Conservation (phyloP, 2,888 invertebrate species). For the Marronus borbonicus region DNA sequence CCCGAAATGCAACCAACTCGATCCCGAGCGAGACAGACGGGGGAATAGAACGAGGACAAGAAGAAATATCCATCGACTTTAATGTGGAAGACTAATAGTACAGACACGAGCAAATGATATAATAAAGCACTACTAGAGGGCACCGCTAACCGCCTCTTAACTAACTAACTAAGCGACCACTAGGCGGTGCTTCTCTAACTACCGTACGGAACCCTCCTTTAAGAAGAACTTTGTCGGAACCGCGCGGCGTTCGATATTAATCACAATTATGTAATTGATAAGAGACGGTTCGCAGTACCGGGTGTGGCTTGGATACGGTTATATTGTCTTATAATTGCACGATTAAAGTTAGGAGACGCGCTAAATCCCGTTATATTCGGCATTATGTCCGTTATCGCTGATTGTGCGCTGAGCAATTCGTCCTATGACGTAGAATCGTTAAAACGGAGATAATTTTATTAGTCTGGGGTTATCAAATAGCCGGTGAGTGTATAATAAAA, state of each 20-base stretch:
- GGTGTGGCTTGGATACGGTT: too few species aligned
- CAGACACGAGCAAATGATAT: background rate
- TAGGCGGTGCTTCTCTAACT: background rate
- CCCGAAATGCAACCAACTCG: constrained; percentile 53
- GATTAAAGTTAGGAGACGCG: too few species aligned
- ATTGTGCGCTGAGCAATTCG: too few species aligned
- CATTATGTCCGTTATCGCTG: too few species aligned
- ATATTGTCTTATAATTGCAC: too few species aligned
- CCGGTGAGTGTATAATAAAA: too few species aligned
- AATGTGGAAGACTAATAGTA: constrained; percentile 7
- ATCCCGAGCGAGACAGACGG: constrained; percentile 30
- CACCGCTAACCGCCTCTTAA: background rate
- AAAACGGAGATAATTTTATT: too few species aligned
- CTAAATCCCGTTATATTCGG: too few species aligned
- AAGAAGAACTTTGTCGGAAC: background rate
- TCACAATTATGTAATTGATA: constrained; percentile 37
- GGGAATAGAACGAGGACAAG: background rate
- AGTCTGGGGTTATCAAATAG: too few species aligned
- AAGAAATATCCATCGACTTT: background rate
- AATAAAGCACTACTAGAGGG: constrained; percentile 1
- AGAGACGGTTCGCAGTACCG: background rate
- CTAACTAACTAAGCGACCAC: background rate
- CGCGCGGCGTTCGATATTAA: background rate
- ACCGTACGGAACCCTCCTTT: background rate
- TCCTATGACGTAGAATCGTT: too few species aligned